phyloP scores from a whole-genome alignment of 2,888 invertebrate species.

The Drosophila acutilabella region DNA sequence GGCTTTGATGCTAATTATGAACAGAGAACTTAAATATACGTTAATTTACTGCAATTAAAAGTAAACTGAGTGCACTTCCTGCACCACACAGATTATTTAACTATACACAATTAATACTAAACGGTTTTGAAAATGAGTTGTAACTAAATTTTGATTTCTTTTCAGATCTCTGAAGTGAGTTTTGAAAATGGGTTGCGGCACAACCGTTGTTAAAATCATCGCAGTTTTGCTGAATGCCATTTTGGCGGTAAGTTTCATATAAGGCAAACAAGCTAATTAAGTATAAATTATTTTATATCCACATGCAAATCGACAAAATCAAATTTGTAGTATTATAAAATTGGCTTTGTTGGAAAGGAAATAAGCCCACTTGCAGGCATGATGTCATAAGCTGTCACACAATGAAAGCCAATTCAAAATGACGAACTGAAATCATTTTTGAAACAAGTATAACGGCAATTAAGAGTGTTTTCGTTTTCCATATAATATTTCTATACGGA shows the following conservation, averaged over 20 bases:
- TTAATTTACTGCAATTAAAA: conserved; percentile 27
- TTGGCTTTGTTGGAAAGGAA: conserved; percentile 26
- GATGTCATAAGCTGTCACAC: conserved; percentile 44
- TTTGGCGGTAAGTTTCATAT: conserved; percentile 79
- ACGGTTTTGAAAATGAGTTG: background rate
- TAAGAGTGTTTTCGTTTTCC: conserved; percentile 3
- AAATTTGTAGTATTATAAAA: conserved; percentile 22
- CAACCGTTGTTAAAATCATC: conserved; percentile 77
- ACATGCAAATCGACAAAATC: conserved; percentile 2
- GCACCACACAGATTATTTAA: background rate
- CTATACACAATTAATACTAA: background rate
- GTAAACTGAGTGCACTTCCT: conserved; percentile 22
- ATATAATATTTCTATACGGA: conserved; percentile 22
- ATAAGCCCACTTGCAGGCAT: conserved; percentile 43
- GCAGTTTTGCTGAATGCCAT: conserved; percentile 76
- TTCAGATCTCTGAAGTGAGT: conserved; percentile 25
- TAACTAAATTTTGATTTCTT: conserved; percentile 1
- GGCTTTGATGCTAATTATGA: conserved; percentile 36
- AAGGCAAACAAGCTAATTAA: conserved; percentile 28
- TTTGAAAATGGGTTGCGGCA: conserved; percentile 80
- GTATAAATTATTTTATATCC: background rate
- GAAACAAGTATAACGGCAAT: conserved; percentile 21
- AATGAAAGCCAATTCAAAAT: conserved; percentile 27
- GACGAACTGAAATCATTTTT: conserved; percentile 15
- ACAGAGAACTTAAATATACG: conserved; percentile 22